phyloP scores from a whole-genome alignment of 2,888 invertebrate genomes.

The Holacanthella duospinosa region DNA sequence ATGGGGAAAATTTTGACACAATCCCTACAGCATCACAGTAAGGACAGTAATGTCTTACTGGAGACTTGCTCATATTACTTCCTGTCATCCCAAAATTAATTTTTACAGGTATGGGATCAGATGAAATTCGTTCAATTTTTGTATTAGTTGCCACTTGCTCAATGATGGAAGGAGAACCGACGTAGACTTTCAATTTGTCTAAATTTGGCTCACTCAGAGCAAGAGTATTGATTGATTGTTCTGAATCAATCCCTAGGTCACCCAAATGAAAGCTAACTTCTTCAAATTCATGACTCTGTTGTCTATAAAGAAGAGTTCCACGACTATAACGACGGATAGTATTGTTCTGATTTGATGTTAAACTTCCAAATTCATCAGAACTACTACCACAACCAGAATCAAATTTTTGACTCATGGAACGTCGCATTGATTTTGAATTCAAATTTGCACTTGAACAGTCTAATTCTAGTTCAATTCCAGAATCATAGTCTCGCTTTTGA shows the following conservation, averaged over 20 bases:
- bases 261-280: constrained; percentile 21
- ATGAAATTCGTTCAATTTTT: constrained; percentile 1
- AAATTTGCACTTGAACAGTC: not conserved
- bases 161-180: not conserved
- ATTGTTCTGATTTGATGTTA: not conserved
- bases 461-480: constrained; percentile 7
- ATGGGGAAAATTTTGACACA: constrained; percentile 18
- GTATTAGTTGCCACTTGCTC: constrained; percentile 1
- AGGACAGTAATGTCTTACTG: constrained; percentile 8
- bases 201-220: constrained; percentile 17
- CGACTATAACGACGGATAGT: not conserved
- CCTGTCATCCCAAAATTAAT: not conserved
- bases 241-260: constrained; percentile 12
- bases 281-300: constrained; percentile 10
- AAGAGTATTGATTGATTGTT: constrained; percentile 18
- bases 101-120: constrained; percentile 2
- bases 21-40: constrained; percentile 19
- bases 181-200: constrained; percentile 13
- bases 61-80: not conserved
- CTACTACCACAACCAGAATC: constrained; percentile 9
- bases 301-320: not conserved
- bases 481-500: constrained; percentile 7
- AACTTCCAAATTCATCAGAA: constrained; percentile 8
- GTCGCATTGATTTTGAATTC: not conserved
- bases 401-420: constrained; percentile 11